Percentiles rank a stretch among this genome's conserved stretches.
Conservation (phyloP, 2,888 invertebrate species). For the Diplolepis rosae region DNA sequence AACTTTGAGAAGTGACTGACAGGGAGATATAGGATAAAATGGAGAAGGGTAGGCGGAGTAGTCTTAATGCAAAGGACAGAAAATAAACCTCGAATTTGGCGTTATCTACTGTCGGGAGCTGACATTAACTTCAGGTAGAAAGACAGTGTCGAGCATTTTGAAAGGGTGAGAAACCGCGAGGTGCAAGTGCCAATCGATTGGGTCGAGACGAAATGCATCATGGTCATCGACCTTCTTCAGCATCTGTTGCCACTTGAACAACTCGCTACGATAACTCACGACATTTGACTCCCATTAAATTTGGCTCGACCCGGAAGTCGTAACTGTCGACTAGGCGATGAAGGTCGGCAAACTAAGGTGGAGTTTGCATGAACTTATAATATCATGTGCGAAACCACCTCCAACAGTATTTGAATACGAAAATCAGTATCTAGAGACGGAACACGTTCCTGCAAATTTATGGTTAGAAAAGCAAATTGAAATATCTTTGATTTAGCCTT, state of each 20-base stretch:
- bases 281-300: constrained; percentile 39
- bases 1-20: constrained; percentile 21
- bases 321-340: constrained; percentile 23
- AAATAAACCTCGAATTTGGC: constrained; percentile 36
- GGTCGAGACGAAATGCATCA: constrained; percentile 33
- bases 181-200: constrained; percentile 37
- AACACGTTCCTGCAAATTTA: constrained; percentile 12
- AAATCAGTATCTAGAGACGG: constrained; percentile 5
- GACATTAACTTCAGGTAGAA: constrained; percentile 35
- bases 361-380: constrained; percentile 23
- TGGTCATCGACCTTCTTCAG: constrained; percentile 37
- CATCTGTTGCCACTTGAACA: constrained; percentile 49
- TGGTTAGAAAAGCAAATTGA: constrained; percentile 6
- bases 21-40: neutral
- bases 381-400: constrained; percentile 30
- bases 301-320: constrained; percentile 31
- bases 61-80: constrained; percentile 13
- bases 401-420: constrained; percentile 27
- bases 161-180: constrained; percentile 35
- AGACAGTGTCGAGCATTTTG: constrained; percentile 16
- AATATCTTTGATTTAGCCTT: neutral
- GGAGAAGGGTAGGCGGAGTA: neutral
- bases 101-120: constrained; percentile 37
- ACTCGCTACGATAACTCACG: constrained; percentile 46
- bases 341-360: constrained; percentile 29